A percentile compares a stretch with the other conserved stretches of the same genome.
These are phyloP conservation scores for Siphlonurus alternatus DNA, from an alignment of 2,888 invertebrate genomes.

Conservation along the genomic window DNA sequence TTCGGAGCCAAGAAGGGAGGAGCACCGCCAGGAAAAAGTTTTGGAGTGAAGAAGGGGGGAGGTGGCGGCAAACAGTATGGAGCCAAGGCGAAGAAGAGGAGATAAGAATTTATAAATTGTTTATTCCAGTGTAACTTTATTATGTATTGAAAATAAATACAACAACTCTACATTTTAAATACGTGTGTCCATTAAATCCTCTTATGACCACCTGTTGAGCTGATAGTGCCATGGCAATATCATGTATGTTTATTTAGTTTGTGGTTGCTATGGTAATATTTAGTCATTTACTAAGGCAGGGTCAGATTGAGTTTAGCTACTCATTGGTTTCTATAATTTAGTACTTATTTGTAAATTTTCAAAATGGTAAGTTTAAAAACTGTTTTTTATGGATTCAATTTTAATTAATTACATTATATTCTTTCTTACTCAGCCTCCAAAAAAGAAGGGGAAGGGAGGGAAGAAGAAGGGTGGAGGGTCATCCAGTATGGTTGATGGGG, in stretches of 20 bases:
- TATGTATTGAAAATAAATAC: background rate
- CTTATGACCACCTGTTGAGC: too few relatives aligned
- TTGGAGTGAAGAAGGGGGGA: background rate
- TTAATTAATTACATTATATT: background rate
- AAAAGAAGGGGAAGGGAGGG: slow-evolving; percentile 12
- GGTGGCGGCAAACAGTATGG: background rate
- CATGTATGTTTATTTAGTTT: too few relatives aligned
- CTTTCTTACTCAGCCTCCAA: slow-evolving; percentile 8
- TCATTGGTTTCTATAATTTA: too few relatives aligned
- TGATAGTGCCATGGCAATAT: too few relatives aligned
- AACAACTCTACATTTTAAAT: too few relatives aligned
- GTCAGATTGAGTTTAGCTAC: background rate
- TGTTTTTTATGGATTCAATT: background rate
- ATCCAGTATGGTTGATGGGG: slow-evolving; percentile 56
- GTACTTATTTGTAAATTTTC: too few relatives aligned
- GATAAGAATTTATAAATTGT: slow-evolving; percentile 5
- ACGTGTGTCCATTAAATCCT: too few relatives aligned
- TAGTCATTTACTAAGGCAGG: background rate
- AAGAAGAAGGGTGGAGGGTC: slow-evolving; percentile 19
- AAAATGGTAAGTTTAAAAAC: background rate
- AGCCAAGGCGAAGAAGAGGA: background rate
- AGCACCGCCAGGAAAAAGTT: background rate
- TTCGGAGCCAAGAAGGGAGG: background rate
- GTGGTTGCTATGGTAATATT: too few relatives aligned
- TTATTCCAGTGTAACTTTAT: background rate